Base-by-base conservation (phyloP, 2,888 invertebrate genomes). In the Lamellibrachia columna region DNA sequence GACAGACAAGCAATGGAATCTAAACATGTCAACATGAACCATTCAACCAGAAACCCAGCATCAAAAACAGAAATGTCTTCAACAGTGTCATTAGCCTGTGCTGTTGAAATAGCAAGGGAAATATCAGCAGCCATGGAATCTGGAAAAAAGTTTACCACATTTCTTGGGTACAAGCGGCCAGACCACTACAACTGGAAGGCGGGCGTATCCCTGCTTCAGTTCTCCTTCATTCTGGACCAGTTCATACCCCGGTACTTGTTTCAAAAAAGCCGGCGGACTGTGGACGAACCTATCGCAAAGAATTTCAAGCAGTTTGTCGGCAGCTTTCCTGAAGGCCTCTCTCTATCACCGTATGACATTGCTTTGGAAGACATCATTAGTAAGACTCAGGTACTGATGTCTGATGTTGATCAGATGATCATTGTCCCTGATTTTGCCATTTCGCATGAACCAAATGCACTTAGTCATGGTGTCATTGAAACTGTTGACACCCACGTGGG, bases 221-320 rank as follows among this genome's bases (percentile, higher is more conserved):
- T 92, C 60, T 40, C 60, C 92, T 92, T 92, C 75, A 75, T 92
- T 75, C 92, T 92, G 11, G 53, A 75, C 4, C 92, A 92, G 9
- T 92, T 92, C 92, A 92, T 92, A 4, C 75, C 92, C 9, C 9
- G 75, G 75, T n/a, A 15, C 3, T 75, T 15, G n/a, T 75, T 75
- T 11, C 0, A 4, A 6, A 4, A 15, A 7, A 15, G n/a, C 75
- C 58, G 15, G 2, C 3, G 58, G 15, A 58, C 58, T 11, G 11
- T n/a, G n/a, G 60, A 28, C 7, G 75, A 58, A 2, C 60, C 60
- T n/a, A 75, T 75, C 28, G 40, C 28, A 11, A 11, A 40, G 15
- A 4, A 75, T 3, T 15, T 75, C 3, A 58, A 28, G 58, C 8
- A 7, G n/a, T 28, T 92, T 52, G 60, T 52, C 52, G 92, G 92